These are phyloP conservation scores for Zygaena filipendulae DNA, from an alignment of 2,888 invertebrate genomes.

Conservation along the genomic window DNA sequence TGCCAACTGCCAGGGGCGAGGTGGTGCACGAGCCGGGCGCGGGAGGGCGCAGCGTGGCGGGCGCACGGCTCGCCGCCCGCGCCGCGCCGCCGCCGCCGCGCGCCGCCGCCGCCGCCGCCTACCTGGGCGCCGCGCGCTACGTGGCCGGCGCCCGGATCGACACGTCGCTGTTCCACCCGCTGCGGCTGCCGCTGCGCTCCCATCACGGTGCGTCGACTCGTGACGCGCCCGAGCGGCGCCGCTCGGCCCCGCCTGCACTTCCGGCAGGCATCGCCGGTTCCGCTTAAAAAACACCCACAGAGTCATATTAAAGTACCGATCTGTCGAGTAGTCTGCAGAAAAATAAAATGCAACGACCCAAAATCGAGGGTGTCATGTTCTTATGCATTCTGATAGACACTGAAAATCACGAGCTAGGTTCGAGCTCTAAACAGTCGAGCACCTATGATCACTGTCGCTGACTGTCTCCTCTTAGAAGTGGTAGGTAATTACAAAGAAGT, in stretches of 20 bases:
- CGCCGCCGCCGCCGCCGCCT: conserved; percentile 79
- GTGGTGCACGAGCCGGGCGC: conserved; percentile 29
- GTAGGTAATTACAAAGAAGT: conserved; percentile 3
- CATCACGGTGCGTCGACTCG: conserved; percentile 45
- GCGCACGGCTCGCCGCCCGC: conserved; percentile 12
- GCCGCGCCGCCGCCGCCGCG: conserved; percentile 13
- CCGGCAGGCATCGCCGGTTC: no score
- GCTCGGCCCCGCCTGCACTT: no score
- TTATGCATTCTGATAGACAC: background rate
- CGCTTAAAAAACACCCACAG: no score
- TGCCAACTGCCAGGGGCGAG: conserved; percentile 35
- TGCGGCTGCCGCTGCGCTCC: conserved; percentile 38
- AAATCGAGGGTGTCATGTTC: background rate
- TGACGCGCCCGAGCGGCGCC: no score
- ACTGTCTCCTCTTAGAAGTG: no score
- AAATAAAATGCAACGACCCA: background rate
- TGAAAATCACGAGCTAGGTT: no score
- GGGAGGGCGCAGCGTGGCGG: conserved; percentile 10
- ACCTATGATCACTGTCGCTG: no score
- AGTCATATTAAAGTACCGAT: no score
- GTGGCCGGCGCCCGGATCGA: conserved; percentile 73
- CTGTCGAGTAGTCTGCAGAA: no score
- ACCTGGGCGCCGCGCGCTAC: conserved; percentile 82
- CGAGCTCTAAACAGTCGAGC: no score
- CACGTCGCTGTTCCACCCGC: conserved; percentile 50